phyloP scores from a whole-genome alignment of 1,140 invertebrate species.

The Copidosoma floridanum region DNA sequence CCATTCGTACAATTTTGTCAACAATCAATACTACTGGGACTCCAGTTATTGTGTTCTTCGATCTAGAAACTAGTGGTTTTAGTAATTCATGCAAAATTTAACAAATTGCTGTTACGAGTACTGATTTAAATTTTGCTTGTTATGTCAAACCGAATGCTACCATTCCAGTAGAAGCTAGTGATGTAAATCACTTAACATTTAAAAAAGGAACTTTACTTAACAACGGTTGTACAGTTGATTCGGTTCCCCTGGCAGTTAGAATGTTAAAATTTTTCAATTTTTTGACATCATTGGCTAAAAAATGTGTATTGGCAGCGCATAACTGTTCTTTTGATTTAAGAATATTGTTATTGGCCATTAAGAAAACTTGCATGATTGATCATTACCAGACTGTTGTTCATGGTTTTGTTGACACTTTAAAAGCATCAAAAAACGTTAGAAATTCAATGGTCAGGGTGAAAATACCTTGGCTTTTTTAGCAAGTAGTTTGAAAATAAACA shows the following conservation, averaged over 20 bases:
- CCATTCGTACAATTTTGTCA: not conserved
- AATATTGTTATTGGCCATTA: not conserved
- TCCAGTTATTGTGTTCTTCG: too few species aligned
- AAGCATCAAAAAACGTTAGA: too few species aligned
- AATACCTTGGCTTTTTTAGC: constrained; percentile 18
- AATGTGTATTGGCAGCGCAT: not conserved
- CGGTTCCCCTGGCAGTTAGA: not conserved
- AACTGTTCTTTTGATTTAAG: not conserved
- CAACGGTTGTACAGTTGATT: not conserved
- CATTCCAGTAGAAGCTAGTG: not conserved
- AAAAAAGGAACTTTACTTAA: not conserved
- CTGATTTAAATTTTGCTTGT: not conserved
- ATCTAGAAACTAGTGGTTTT: too few species aligned
- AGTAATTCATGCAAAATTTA: not conserved
- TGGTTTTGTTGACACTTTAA: too few species aligned
- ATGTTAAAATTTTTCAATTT: not conserved
- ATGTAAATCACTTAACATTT: not conserved
- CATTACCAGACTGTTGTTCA: not conserved
- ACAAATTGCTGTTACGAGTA: not conserved
- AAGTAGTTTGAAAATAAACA: not conserved
- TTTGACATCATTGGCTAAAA: not conserved
- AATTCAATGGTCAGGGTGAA: constrained; percentile 11
- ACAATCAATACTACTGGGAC: not conserved
- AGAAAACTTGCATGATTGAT: not conserved
- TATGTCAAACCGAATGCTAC: constrained; percentile 2